phyloP scores from a whole-genome alignment of 35 echinoderm and acorn worm genomes.

The Nesometra sesokonis region DNA sequence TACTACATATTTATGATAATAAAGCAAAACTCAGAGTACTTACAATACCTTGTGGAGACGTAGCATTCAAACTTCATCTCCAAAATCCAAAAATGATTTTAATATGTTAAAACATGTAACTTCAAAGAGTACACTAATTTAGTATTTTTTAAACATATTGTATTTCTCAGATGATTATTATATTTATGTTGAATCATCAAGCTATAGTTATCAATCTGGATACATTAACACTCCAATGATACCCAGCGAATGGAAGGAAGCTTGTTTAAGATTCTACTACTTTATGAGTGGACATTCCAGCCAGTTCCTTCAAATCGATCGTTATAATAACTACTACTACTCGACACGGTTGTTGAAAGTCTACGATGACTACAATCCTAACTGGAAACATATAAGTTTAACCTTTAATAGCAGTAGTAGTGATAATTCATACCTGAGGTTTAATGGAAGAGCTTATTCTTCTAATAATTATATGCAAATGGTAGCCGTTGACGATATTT shows the following conservation, averaged over 20 bases:
- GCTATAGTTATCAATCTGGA: background rate
- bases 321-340: background rate
- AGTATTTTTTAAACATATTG: too few relatives aligned
- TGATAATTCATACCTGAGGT: background rate
- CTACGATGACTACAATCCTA: background rate
- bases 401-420: background rate
- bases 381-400: background rate
- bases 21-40: too few relatives aligned
- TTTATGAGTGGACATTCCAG: background rate
- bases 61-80: too few relatives aligned
- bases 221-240: background rate
- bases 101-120: too few relatives aligned
- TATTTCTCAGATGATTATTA: background rate
- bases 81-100: too few relatives aligned
- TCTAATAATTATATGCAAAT: background rate
- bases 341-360: background rate
- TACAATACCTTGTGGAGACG: too few relatives aligned
- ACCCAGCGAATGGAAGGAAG: background rate
- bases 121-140: too few relatives aligned
- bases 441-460: background rate
- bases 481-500: background rate
- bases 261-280: background rate
- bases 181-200: background rate
- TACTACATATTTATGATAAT: too few relatives aligned
- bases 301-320: background rate